These are phyloP conservation scores for Xyrichtys novacula DNA, from an alignment of 2,797 vertebrate species.

Conservation along the genomic window DNA sequence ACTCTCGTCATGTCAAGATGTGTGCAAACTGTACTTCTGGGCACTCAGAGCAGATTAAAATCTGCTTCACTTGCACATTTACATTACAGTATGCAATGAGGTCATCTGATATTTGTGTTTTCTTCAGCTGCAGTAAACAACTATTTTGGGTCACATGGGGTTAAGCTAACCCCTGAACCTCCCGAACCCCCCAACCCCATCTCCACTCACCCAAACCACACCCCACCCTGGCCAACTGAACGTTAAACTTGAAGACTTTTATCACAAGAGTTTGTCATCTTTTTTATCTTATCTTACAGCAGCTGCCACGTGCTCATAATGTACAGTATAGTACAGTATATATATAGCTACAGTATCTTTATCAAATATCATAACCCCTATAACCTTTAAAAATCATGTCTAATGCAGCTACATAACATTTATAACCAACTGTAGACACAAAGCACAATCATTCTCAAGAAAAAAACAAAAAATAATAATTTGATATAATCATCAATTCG, in stretches of 20 bases:
- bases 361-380: neutral
- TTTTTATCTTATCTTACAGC: neutral
- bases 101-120: conserved; percentile 1
- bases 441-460: neutral
- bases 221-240: neutral
- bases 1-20: no score
- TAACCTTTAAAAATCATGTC: neutral
- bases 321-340: neutral
- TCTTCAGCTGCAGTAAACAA: neutral
- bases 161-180: neutral
- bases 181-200: neutral
- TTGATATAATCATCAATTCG: conserved; percentile 4
- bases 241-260: neutral
- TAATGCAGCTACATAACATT: neutral
- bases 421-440: neutral
- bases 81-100: neutral
- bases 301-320: neutral
- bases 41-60: neutral
- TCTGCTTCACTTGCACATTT: neutral
- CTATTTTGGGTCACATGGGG: neutral
- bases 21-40: neutral
- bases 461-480: neutral
- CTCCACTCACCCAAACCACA: neutral
- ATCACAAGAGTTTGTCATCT: neutral
- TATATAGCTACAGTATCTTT: no score